Evolutionary conservation across 1,140 invertebrate species (phyloP).

Genomic region (Dolichoris vasculosae): DNA sequence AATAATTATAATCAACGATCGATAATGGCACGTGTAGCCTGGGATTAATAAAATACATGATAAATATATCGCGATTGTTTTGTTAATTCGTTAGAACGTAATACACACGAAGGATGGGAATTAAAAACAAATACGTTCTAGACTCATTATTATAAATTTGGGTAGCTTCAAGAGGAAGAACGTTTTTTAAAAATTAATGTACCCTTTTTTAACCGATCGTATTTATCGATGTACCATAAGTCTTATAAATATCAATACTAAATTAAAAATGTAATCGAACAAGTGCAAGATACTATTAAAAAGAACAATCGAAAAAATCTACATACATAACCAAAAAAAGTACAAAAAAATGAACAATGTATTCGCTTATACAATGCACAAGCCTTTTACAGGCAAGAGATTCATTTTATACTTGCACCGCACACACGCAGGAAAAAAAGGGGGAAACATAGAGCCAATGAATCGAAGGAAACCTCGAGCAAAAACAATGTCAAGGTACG

Average conservation of each 20-base stretch:
- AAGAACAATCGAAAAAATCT: neutral
- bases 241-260: neutral
- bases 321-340: neutral
- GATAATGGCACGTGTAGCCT: too few relatives aligned
- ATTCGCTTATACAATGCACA: neutral
- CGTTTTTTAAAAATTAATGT: neutral
- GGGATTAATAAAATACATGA: too few relatives aligned
- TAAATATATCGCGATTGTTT: too few relatives aligned
- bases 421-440: neutral
- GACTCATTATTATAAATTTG: too few relatives aligned
- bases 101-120: too few relatives aligned
- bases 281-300: neutral
- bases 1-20: too few relatives aligned
- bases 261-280: neutral
- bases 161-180: too few relatives aligned
- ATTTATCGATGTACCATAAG: neutral
- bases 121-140: too few relatives aligned
- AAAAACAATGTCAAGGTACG: slow-evolving; percentile 43
- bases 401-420: neutral
- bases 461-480: slow-evolving; percentile 13
- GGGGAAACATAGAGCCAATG: neutral
- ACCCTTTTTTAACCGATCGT: neutral
- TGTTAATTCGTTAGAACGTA: too few relatives aligned
- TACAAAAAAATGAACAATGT: neutral
- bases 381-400: neutral